Base-by-base conservation (phyloP, 1,140 invertebrate species). In the Diorhabda elongata region DNA sequence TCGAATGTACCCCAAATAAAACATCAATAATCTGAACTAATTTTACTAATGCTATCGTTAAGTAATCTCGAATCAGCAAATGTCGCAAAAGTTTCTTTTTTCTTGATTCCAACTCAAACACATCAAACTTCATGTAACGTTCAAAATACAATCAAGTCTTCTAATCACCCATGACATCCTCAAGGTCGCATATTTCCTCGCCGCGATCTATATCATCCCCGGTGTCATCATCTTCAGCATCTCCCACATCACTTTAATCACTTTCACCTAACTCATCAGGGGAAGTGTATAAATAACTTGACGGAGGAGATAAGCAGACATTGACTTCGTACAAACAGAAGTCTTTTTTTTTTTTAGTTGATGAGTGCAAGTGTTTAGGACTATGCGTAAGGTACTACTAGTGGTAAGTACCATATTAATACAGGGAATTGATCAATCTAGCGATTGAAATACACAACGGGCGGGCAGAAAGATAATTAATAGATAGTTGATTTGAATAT, bases 201-300 rank as follows among this genome's bases (percentile, higher is more conserved):
- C 26, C 26, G 26, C 26, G 26, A 26, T 26, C 26, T 52, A 52
- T 4, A 52, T 62, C 61, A 44, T 62, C 61, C 44, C 60, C 61
- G 63, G 63, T 57, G 61, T n/a, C 58, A 43, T 43, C 62, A 58
- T 56, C 11, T 56, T 45, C 47, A 57, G 43, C 61, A 63, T 65
- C 67, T 64, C 43, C 63, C 59, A 58, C 71, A 63, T 70, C 67
- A 70, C 66, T 63, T 66, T 69, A 68, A 70, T 66, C 63, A 74
- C 73, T 74, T 74, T 74, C 73, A 74, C 73, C 69, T 47, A 65
- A 42, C 52, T 41, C 58, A 59, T 65, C 68, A 68, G 62, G 66
- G 71, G 65, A 65, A 61, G 56, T 58, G 62, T 74, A 74, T 74
- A 74, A 74, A 74, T 74, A 71, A 67, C 70, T 66, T 58, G 61